These are phyloP conservation scores for Drosophila kohkoa DNA, from an alignment of 1,140 invertebrate species.

Conservation along the genomic window DNA sequence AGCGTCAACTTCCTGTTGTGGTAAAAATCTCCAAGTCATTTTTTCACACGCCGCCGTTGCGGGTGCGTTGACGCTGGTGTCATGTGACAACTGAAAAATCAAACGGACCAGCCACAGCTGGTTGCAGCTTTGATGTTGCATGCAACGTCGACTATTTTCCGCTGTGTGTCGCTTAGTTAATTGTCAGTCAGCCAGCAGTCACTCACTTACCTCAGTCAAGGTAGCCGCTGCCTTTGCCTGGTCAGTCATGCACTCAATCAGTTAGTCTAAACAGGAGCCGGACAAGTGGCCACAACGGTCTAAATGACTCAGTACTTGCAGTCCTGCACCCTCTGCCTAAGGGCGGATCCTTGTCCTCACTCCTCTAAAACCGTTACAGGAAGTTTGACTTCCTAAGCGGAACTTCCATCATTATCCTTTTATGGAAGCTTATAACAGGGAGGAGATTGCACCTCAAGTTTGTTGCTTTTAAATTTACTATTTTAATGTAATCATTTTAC, in stretches of 20 bases:
- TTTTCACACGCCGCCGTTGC: slow-evolving; percentile 63
- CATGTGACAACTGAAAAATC: slow-evolving; percentile 61
- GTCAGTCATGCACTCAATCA: slow-evolving; percentile 81
- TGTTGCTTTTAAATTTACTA: no score
- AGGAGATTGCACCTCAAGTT: neutral
- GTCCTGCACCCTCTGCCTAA: slow-evolving; percentile 25
- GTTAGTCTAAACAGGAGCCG: slow-evolving; percentile 48
- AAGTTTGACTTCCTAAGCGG: slow-evolving; percentile 78
- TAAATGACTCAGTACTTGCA: slow-evolving; percentile 46
- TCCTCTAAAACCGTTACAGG: slow-evolving; percentile 46
- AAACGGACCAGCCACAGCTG: slow-evolving; percentile 64
- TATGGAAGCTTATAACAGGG: slow-evolving; percentile 58
- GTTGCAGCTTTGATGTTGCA: slow-evolving; percentile 71
- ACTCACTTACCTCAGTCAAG: slow-evolving; percentile 54
- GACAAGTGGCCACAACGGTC: slow-evolving; percentile 30
- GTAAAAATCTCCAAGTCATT: slow-evolving; percentile 70
- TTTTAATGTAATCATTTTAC: no score
- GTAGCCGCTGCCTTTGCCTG: slow-evolving; percentile 44
- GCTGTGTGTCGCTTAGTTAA: slow-evolving; percentile 77
- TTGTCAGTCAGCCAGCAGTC: slow-evolving; percentile 51
- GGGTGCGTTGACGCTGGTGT: slow-evolving; percentile 27
- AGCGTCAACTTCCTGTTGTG: slow-evolving; percentile 71
- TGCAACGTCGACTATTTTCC: slow-evolving; percentile 76
- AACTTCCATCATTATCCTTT: slow-evolving; percentile 68
- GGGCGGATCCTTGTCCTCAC: slow-evolving; percentile 35